Percentiles rank a stretch among this genome's conserved stretches.
Evolutionary conservation across 2,113 vertebrate species (phyloP).

Genomic region (Dolichotis patagonum): DNA sequence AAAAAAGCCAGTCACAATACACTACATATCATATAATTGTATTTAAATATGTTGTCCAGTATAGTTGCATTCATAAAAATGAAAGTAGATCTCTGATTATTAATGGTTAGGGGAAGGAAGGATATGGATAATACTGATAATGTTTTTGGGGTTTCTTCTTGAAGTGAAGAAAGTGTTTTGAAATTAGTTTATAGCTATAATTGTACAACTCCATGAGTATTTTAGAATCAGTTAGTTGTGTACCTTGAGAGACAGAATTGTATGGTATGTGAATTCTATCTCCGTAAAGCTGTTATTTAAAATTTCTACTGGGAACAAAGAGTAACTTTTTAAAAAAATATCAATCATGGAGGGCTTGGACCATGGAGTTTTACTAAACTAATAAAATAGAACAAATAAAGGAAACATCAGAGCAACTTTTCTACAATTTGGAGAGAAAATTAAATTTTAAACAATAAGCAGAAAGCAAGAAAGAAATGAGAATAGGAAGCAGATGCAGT

Average conservation of each 20-base stretch:
- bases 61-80: neutral
- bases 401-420: constrained; percentile 8
- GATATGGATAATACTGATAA: neutral
- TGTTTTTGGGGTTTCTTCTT: neutral
- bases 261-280: neutral
- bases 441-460: neutral
- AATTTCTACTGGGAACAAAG: neutral
- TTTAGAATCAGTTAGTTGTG: neutral
- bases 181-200: neutral
- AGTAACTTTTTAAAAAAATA: neutral
- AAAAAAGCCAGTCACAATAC: neutral
- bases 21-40: neutral
- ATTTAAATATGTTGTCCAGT: neutral
- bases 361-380: neutral
- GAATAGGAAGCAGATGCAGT: neutral
- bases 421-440: neutral
- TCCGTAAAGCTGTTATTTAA: constrained; percentile 25
- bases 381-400: constrained; percentile 33
- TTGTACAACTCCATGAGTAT: neutral
- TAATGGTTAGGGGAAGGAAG: neutral
- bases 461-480: constrained; percentile 1
- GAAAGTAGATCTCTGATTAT: neutral
- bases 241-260: neutral
- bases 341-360: neutral
- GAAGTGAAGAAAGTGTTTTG: neutral